A percentile compares a stretch with the other conserved stretches of the same genome.
Conservation (phyloP, 2,797 vertebrate genomes). For the Salarias fasciatus region DNA sequence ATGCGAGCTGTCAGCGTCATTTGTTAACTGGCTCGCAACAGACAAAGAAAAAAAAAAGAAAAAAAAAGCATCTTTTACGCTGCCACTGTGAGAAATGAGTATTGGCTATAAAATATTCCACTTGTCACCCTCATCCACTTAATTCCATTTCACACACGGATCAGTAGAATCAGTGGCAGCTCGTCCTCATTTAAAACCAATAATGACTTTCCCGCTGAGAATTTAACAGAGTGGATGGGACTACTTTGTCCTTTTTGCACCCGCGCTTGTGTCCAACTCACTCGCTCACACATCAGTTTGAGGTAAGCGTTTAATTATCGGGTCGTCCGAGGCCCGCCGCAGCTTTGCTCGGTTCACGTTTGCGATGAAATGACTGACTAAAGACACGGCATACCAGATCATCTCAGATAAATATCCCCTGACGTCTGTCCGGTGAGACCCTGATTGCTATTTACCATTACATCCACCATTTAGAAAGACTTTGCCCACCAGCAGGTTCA, state of each 20-base stretch:
- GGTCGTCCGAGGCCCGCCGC: slow-evolving; percentile 28
- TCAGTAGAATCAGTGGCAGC: slow-evolving; percentile 62
- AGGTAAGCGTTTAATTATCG: slow-evolving; percentile 62
- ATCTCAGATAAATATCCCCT: too few species aligned
- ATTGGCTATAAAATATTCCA: slow-evolving; percentile 62
- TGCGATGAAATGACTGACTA: slow-evolving; percentile 29
- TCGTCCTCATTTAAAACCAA: slow-evolving; percentile 69
- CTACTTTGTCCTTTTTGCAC: slow-evolving; percentile 44
- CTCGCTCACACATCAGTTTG: slow-evolving; percentile 52
- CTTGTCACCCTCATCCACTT: slow-evolving; percentile 69
- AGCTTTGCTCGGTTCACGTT: slow-evolving; percentile 47
- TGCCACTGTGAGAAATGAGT: slow-evolving; percentile 63
- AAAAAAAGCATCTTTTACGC: slow-evolving; percentile 50
- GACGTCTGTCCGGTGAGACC: slow-evolving; percentile 30
- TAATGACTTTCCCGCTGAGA: slow-evolving; percentile 68
- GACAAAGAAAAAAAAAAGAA: slow-evolving; percentile 28
- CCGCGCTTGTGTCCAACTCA: slow-evolving; percentile 37
- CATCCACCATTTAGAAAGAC: neutral
- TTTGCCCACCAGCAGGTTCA: too few species aligned
- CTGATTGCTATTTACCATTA: slow-evolving; percentile 50
- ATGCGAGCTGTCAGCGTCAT: slow-evolving; percentile 48
- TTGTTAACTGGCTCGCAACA: slow-evolving; percentile 52
- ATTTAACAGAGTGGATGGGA: slow-evolving; percentile 55
- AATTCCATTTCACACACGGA: slow-evolving; percentile 68
- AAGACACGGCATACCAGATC: too few species aligned